Percentiles rank a stretch among this genome's conserved stretches.
Evolutionary conservation across 1,140 invertebrate species (phyloP).

Genomic region (Rhagoletis zephyria): DNA sequence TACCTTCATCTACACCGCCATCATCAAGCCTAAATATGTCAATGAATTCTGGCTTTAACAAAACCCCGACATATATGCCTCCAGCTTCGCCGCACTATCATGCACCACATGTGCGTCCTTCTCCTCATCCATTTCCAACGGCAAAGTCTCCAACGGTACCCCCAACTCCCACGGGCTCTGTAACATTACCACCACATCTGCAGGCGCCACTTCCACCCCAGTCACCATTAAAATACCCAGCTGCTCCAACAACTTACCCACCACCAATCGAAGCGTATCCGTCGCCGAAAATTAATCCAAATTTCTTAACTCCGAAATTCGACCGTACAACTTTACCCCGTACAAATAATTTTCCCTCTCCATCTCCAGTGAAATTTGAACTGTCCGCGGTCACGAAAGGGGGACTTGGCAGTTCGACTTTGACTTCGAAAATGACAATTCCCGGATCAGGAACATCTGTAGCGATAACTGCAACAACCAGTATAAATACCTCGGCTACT

Average conservation of each 20-base stretch:
- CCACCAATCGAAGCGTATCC: slow-evolving; percentile 72
- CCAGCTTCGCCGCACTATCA: slow-evolving; percentile 69
- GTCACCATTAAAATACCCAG: slow-evolving; percentile 69
- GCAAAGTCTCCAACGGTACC: slow-evolving; percentile 54
- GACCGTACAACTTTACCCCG: slow-evolving; percentile 64
- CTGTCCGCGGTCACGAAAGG: slow-evolving; percentile 48
- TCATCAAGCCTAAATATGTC: slow-evolving; percentile 36
- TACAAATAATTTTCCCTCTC: slow-evolving; percentile 60
- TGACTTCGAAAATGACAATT: slow-evolving; percentile 40
- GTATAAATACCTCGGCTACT: slow-evolving; percentile 60
- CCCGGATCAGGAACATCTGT: slow-evolving; percentile 48
- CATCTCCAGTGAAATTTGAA: slow-evolving; percentile 61
- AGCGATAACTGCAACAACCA: slow-evolving; percentile 54
- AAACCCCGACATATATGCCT: slow-evolving; percentile 65
- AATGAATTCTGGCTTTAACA: slow-evolving; percentile 60
- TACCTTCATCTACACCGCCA: slow-evolving; percentile 60
- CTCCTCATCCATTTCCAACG: slow-evolving; percentile 50
- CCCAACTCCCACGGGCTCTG: slow-evolving; percentile 59
- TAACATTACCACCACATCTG: slow-evolving; percentile 8
- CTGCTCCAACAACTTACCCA: slow-evolving; percentile 70
- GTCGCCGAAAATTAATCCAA: slow-evolving; percentile 71
- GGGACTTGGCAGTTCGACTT: slow-evolving; percentile 32
- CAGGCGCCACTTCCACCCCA: slow-evolving; percentile 53
- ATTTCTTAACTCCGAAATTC: slow-evolving; percentile 71
- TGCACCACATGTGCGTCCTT: slow-evolving; percentile 62